These are phyloP conservation scores for Bergia puertoricense DNA, from an alignment of 92 coral and sea anemone genomes.

Conservation along the genomic window DNA sequence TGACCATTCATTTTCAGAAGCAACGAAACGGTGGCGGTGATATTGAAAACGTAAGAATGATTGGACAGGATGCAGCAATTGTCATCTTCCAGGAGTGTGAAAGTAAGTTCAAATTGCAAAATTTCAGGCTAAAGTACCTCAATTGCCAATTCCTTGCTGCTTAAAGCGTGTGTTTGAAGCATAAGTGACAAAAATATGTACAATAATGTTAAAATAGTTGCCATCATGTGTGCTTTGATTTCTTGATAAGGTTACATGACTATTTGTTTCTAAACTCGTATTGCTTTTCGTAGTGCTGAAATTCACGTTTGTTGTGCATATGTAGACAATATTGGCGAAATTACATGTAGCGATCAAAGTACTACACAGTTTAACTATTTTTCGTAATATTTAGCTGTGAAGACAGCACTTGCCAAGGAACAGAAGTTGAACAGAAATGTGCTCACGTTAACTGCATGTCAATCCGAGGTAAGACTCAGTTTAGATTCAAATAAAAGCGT, in stretches of 20 bases:
- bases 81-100: conserved; percentile 48
- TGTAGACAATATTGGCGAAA: no score
- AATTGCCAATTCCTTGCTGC: background rate
- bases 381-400: background rate
- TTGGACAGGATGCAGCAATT: conserved; percentile 18
- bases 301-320: no score
- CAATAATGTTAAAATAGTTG: no score
- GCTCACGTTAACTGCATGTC: background rate
- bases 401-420: background rate
- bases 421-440: background rate
- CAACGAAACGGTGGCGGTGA: conserved; percentile 62
- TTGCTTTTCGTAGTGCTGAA: no score
- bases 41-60: conserved; percentile 6
- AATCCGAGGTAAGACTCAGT: background rate
- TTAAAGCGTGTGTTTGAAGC: background rate
- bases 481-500: background rate
- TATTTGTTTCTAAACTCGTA: no score
- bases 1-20: conserved; percentile 57
- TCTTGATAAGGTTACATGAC: no score
- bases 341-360: background rate
- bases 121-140: background rate
- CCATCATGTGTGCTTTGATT: no score
- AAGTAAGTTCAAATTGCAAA: conserved; percentile 11
- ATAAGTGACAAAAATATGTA: no score
- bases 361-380: background rate